A percentile compares a stretch with the other conserved stretches of the same genome.
Conservation (phyloP, 2,113 vertebrate genomes). For the Ariopsis seemanni region DNA sequence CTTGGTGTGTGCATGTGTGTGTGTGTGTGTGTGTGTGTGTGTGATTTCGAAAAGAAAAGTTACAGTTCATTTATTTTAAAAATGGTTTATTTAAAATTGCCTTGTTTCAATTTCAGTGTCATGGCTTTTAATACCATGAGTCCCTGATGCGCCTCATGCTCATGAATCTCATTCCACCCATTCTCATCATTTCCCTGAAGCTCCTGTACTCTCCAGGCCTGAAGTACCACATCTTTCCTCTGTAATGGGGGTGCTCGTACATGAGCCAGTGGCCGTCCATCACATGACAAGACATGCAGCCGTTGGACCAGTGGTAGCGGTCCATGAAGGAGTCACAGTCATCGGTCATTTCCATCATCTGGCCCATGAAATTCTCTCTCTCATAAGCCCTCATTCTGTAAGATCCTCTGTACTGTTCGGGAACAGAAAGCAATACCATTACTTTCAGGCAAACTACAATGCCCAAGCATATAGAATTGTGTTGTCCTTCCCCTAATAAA, state of each 20-base stretch:
- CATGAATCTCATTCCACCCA: conserved; percentile 26
- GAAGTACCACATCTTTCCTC: conserved; percentile 33
- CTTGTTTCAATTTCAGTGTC: neutral
- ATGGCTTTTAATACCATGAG: conserved; percentile 10
- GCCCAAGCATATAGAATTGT: neutral
- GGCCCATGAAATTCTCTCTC: conserved; percentile 61
- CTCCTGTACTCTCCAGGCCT: conserved; percentile 18
- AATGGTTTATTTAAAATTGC: conserved; percentile 4
- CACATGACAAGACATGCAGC: conserved; percentile 51
- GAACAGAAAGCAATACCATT: neutral
- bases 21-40: neutral
- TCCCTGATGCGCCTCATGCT: conserved; percentile 31
- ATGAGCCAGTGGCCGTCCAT: conserved; percentile 65
- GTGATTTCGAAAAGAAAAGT: neutral
- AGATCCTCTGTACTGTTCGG: conserved; percentile 27
- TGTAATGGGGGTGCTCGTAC: conserved; percentile 49
- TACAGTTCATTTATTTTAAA: neutral
- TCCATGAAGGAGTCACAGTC: conserved; percentile 23
- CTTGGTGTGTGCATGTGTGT: neutral
- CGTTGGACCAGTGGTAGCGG: conserved; percentile 23
- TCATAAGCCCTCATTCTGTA: conserved; percentile 63
- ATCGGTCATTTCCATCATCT: conserved; percentile 12
- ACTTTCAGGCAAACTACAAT: neutral
- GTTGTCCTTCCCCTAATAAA: neutral
- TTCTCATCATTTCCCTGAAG: conserved; percentile 33